Base-by-base conservation (phyloP, 2,888 invertebrate genomes). In the Camponotus fellah region DNA sequence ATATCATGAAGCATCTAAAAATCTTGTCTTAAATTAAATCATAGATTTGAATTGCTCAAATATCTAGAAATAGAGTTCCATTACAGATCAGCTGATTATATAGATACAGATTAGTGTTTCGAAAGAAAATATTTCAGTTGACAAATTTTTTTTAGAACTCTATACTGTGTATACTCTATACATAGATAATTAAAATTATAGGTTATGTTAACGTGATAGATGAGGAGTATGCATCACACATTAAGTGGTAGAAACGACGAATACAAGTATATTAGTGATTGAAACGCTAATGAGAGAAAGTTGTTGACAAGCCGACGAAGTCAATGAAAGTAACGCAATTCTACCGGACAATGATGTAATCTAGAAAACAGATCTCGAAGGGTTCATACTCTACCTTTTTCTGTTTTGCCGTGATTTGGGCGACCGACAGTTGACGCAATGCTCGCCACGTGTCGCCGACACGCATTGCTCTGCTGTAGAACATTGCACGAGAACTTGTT, bases 261-360 rank as follows among this genome's bases (percentile, higher is more conserved):
- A 58, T 58, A 66, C 4, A 32, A 56, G 32, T 0, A 21, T 1
- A 17, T 26, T 26, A 0, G 21, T 21, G 14, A 6, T 40, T 0
- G 3, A 1, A 12, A 71, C 14, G 12, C 66, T 26, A 32, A 21
- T 17, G 17, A 12, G 1, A 66, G 5, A 9, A 26, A 17, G 6
- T 26, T 21, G 34, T 26, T 53, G 60, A 56, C 64, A 65, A 10
- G 0, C 17, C 1, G 14, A 17, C 37, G 60, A 79, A 56, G 17
- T 37, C 0, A 4, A 8, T 1, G 14, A 9, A 60, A 26, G 8
- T 17, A 32, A 81, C 53, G 37, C 49, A 17, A 43, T 49, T 72
- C 84, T 62, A 40, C 66, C 10, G 8, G 71, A 76, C 58, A 75
- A 90, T 94, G 94, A 94, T 94, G 94, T 94, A 94, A 94, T 92